Evolutionary conservation across 2,113 vertebrate genomes (phyloP).

Genomic region (Guaruba guarouba): DNA sequence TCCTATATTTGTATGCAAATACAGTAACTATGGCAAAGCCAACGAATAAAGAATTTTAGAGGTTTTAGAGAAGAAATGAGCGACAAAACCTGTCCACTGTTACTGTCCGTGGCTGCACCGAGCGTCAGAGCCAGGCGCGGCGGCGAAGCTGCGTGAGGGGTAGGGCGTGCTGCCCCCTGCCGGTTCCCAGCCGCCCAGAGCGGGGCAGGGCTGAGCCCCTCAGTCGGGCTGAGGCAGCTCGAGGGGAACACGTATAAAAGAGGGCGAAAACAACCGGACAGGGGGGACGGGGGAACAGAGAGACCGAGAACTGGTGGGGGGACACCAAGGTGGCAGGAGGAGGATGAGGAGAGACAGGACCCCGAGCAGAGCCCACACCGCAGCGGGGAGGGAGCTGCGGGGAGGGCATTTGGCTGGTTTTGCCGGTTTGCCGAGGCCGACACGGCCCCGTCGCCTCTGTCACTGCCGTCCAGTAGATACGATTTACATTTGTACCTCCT

Average conservation of each 20-base stretch:
- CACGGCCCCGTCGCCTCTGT: neutral
- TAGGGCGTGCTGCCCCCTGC: neutral
- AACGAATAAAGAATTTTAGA: neutral
- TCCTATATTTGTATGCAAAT: neutral
- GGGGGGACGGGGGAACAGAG: fast-evolving
- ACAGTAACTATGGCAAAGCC: neutral
- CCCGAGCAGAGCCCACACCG: fast-evolving
- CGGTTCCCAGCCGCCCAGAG: neutral
- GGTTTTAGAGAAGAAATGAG: neutral
- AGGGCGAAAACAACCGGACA: neutral
- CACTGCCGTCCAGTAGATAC: neutral
- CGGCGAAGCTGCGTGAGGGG: too few species aligned
- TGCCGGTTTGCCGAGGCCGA: neutral
- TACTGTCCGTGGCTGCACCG: fast-evolving
- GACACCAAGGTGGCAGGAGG: too few species aligned
- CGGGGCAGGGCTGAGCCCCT: neutral
- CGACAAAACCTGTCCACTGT: fast-evolving
- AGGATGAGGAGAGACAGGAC: too few species aligned
- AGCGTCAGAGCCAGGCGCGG: fast-evolving
- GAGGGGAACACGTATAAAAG: fast-evolving
- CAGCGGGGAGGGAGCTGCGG: neutral
- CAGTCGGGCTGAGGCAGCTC: neutral
- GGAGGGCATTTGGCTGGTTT: neutral
- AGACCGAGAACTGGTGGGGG: fast-evolving
- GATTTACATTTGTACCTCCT: neutral